phyloP scores from a whole-genome alignment of 2,113 vertebrate genomes.

The Sylvietta virens region DNA sequence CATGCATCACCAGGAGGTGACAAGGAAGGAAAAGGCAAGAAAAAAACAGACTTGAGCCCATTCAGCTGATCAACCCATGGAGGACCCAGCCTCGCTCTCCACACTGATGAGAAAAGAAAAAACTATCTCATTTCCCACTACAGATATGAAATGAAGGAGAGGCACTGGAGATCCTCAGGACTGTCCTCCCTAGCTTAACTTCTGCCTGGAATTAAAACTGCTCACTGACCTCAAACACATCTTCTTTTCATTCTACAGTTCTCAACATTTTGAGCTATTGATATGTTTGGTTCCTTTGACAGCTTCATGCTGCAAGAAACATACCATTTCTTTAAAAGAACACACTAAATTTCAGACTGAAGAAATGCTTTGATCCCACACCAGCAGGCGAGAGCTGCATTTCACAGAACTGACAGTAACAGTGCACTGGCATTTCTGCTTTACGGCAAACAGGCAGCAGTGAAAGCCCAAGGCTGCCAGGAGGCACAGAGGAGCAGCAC shows the following conservation, averaged over 20 bases:
- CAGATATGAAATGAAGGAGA: background rate
- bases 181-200: background rate
- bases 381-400: background rate
- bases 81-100: background rate
- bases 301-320: background rate
- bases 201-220: background rate
- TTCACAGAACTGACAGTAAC: background rate
- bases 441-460: background rate
- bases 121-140: background rate
- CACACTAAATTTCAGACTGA: background rate
- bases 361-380: slow-evolving; percentile 1
- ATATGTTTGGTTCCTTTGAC: background rate
- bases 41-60: background rate
- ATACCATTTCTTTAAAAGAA: background rate
- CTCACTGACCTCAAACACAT: background rate
- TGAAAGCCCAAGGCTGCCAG: background rate
- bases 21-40: background rate
- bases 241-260: background rate
- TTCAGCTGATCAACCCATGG: background rate
- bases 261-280: background rate
- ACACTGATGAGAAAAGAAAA: background rate
- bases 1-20: background rate
- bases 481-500: background rate
- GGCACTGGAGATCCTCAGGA: background rate
- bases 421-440: background rate